These are phyloP conservation scores for Phoenicopterus ruber DNA, from an alignment of 2,113 vertebrate species.

Conservation along the genomic window DNA sequence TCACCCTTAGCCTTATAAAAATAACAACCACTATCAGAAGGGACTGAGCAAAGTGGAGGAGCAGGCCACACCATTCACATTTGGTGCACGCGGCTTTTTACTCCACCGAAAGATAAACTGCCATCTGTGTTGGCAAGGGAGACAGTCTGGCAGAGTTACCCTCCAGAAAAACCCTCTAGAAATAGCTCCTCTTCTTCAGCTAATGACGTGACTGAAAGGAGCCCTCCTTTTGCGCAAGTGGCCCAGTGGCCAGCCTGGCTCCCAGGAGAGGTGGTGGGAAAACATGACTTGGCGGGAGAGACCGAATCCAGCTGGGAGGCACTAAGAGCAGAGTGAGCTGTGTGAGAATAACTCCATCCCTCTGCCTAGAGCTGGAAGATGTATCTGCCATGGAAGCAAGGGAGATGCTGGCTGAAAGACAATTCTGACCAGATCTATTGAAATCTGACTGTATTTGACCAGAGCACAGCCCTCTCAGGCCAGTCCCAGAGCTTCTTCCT, in stretches of 20 bases:
- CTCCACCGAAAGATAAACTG: background rate
- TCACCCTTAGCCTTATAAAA: background rate
- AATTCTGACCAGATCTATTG: background rate
- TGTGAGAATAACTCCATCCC: background rate
- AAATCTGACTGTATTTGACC: background rate
- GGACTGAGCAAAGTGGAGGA: background rate
- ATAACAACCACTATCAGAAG: background rate
- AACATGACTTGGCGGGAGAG: background rate
- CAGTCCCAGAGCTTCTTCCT: background rate
- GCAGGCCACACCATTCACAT: rapidly evolving
- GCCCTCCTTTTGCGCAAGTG: background rate
- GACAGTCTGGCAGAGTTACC: background rate
- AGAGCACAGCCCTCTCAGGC: background rate
- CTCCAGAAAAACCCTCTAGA: background rate
- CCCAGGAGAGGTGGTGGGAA: background rate
- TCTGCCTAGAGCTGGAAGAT: background rate
- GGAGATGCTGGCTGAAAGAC: background rate
- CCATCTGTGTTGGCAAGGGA: background rate
- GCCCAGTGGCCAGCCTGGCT: background rate
- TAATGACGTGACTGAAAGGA: background rate
- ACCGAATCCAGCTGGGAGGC: background rate
- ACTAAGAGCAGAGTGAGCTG: background rate
- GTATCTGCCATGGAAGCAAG: background rate
- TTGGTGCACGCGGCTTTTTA: background rate
- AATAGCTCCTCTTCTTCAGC: conserved; percentile 19